These are phyloP conservation scores for Urechis unicinctus DNA, from an alignment of 2,888 invertebrate genomes.

Conservation along the genomic window DNA sequence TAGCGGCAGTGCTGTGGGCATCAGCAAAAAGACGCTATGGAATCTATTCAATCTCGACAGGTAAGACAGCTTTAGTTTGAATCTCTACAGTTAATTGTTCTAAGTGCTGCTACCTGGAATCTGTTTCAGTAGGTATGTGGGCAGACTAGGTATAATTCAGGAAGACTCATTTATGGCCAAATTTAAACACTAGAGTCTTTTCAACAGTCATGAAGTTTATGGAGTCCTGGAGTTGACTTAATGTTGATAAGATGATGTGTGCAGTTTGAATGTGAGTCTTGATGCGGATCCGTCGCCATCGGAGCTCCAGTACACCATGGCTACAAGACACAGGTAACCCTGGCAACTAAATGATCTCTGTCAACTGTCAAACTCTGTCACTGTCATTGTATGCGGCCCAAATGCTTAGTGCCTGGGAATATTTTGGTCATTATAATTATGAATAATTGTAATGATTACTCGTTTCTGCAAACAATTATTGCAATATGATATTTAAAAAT, in stretches of 20 bases:
- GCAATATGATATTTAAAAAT: too few species aligned
- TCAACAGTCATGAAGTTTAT: not conserved
- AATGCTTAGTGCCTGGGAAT: too few species aligned
- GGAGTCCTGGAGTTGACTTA: not conserved
- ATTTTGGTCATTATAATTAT: too few species aligned
- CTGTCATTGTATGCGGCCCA: too few species aligned
- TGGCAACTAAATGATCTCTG: not conserved
- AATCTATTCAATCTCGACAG: conserved; percentile 43
- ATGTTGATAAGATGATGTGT: not conserved
- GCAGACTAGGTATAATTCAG: too few species aligned
- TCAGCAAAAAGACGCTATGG: conserved; percentile 49
- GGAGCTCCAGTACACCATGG: conserved; percentile 41
- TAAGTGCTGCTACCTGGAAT: not conserved
- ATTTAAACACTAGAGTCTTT: too few species aligned
- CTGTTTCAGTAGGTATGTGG: too few species aligned
- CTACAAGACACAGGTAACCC: conserved; percentile 30
- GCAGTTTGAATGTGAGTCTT: conserved; percentile 41
- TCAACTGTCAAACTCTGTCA: not conserved
- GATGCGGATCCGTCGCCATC: conserved; percentile 43
- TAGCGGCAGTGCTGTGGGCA: conserved; percentile 39
- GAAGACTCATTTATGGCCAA: too few species aligned
- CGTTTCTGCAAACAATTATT: too few species aligned
- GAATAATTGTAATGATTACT: too few species aligned
- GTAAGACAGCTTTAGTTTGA: conserved; percentile 32
- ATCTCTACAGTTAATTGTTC: not conserved